A percentile compares a stretch with the other conserved stretches of the same genome.
These are phyloP conservation scores for Manis javanica DNA, from an alignment of 2,797 vertebrate species.

Conservation along the genomic window DNA sequence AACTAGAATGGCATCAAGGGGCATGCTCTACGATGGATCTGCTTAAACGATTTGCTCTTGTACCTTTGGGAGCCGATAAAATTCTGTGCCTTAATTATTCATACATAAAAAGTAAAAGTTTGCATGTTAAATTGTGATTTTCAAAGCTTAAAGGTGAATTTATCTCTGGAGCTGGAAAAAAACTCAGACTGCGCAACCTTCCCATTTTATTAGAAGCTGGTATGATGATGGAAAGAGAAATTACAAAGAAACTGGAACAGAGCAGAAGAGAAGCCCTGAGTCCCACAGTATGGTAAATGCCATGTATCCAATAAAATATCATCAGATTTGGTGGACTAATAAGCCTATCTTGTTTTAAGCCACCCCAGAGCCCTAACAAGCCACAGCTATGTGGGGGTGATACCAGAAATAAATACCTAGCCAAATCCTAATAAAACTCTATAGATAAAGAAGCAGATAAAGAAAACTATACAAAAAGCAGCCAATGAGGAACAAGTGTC, in stretches of 20 bases:
- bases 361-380: not conserved
- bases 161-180: not conserved
- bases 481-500: not conserved
- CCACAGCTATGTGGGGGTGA: not conserved
- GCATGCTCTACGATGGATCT: not conserved
- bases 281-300: not conserved
- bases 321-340: not conserved
- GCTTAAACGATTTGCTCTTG: not conserved
- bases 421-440: conserved; percentile 9
- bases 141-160: conserved; percentile 27
- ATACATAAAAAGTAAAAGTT: not conserved
- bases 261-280: not conserved
- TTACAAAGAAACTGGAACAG: not conserved
- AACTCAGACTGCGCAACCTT: not conserved
- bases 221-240: not conserved
- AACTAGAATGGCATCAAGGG: not conserved
- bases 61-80: not conserved
- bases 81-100: not conserved
- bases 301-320: not conserved
- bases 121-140: not conserved
- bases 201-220: not conserved
- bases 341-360: not conserved
- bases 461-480: not conserved
- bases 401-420: not conserved
- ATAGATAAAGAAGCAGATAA: not conserved